These are phyloP conservation scores for Myzus persicae DNA, from an alignment of 1,140 invertebrate species.

Conservation along the genomic window DNA sequence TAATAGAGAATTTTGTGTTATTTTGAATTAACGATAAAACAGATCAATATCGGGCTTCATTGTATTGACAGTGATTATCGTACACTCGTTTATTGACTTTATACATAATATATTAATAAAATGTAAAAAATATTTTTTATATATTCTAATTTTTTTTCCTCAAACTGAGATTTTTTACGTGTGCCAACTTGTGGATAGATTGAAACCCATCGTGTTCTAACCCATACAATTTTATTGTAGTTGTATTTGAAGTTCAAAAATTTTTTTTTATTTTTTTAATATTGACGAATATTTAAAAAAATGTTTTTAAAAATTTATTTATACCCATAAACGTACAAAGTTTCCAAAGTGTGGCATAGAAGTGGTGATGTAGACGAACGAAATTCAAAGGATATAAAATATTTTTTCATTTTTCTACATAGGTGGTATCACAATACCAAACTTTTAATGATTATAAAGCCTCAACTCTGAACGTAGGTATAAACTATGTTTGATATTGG, in stretches of 20 bases:
- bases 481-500: conserved; percentile 12
- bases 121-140: no score
- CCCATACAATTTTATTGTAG: background rate
- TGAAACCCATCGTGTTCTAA: background rate
- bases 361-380: background rate
- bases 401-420: background rate
- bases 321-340: background rate
- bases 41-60: no score
- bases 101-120: no score
- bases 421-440: background rate
- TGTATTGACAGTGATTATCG: no score
- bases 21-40: no score
- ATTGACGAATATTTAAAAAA: background rate
- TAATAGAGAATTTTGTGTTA: no score
- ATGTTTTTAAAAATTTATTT: background rate
- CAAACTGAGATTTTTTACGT: background rate
- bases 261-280: background rate
- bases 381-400: background rate
- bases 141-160: background rate
- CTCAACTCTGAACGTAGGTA: background rate
- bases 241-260: background rate
- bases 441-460: background rate
- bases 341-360: background rate
- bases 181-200: background rate
- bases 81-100: no score